Percentiles rank a stretch among this genome's conserved stretches.
phyloP scores from a whole-genome alignment of 2,888 invertebrate genomes.

The Choreutis nemorana region DNA sequence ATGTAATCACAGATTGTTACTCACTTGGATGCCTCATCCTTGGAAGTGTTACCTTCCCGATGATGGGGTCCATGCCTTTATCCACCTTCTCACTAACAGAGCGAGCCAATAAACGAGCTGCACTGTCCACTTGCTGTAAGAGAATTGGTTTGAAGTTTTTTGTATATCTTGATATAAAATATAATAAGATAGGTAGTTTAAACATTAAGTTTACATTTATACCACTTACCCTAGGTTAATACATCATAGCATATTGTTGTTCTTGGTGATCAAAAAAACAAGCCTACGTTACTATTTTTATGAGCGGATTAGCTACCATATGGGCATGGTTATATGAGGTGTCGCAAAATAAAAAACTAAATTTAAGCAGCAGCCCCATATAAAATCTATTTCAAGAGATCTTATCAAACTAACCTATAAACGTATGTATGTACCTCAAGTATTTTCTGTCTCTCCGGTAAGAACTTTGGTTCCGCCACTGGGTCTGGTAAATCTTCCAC shows the following conservation, averaged over 20 bases:
- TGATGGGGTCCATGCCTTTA: conserved; percentile 36
- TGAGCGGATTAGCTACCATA: no score
- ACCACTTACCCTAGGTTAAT: no score
- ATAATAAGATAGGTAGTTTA: no score
- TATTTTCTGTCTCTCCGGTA: conserved; percentile 45
- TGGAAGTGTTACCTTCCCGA: conserved; percentile 42
- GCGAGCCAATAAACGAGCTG: conserved; percentile 33
- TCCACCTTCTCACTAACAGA: conserved; percentile 32
- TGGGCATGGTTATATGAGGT: no score
- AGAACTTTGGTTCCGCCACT: conserved; percentile 23
- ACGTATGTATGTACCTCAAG: conserved; percentile 40
- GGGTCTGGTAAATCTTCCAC: conserved; percentile 49
- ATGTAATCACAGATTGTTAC: conserved; percentile 16
- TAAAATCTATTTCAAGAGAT: not conserved
- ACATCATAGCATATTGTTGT: no score
- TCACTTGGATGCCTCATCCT: conserved; percentile 38
- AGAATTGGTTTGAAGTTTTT: no score
- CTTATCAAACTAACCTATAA: not conserved
- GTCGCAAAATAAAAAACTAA: conserved; percentile 4
- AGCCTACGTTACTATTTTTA: no score
- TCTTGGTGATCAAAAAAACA: no score
- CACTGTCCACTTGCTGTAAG: no score
- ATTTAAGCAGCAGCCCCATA: no score
- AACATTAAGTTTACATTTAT: no score
- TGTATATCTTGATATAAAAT: no score